phyloP scores from a whole-genome alignment of 2,113 vertebrate genomes.

The Tauraco erythrolophus region DNA sequence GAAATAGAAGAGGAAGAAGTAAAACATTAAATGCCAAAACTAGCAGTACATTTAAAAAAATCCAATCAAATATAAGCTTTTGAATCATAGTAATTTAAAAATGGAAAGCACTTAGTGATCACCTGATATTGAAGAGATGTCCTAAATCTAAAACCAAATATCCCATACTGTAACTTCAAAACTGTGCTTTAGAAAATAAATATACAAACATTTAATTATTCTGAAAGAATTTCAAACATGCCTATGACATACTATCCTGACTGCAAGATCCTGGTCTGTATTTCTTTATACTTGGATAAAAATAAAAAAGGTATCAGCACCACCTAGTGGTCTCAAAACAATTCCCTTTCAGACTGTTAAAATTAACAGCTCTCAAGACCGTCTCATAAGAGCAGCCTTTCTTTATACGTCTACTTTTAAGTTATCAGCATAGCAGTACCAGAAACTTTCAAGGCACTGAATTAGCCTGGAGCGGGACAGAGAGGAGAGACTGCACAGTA shows the following conservation, averaged over 20 bases:
- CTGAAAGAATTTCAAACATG: slow-evolving; percentile 16
- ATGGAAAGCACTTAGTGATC: not conserved
- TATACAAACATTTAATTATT: not conserved
- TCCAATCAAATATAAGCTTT: not conserved
- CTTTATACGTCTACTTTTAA: not conserved
- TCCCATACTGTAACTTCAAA: not conserved
- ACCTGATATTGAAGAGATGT: not conserved
- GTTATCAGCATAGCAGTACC: not conserved
- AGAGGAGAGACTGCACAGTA: not conserved
- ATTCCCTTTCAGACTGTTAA: not conserved
- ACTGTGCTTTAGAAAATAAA: not conserved
- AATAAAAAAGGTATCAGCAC: slow-evolving; percentile 56
- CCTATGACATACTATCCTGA: not conserved
- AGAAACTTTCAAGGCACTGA: not conserved
- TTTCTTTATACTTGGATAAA: not conserved
- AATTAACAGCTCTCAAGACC: not conserved
- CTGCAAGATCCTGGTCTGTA: not conserved
- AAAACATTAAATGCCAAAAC: not conserved
- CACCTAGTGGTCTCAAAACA: slow-evolving; percentile 71
- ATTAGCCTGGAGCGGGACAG: not conserved
- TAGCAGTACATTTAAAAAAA: not conserved
- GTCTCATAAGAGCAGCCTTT: not conserved
- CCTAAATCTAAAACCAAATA: not conserved
- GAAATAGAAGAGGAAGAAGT: not conserved
- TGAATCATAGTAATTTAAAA: not conserved